phyloP scores from a whole-genome alignment of 2,113 vertebrate genomes.

The Tetrax tetrax region DNA sequence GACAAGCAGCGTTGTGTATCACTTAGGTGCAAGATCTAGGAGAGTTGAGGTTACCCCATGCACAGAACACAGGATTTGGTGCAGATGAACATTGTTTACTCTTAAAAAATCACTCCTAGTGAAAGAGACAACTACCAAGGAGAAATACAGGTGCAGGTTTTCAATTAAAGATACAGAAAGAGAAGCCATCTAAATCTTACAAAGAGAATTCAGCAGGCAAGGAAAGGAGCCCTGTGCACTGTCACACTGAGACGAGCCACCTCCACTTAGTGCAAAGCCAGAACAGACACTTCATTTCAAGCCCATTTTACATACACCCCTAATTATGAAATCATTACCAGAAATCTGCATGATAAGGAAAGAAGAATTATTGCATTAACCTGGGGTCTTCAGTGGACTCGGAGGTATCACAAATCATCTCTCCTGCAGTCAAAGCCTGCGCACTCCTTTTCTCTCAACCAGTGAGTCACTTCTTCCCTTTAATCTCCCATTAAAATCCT shows the following conservation, averaged over 20 bases:
- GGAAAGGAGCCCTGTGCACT: neutral
- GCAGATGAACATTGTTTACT: neutral
- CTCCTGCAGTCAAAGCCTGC: conserved; percentile 48
- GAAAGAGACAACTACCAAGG: neutral
- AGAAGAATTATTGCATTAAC: conserved; percentile 55
- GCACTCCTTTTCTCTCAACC: conserved; percentile 37
- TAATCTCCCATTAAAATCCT: conserved; percentile 70
- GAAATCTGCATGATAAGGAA: conserved; percentile 31
- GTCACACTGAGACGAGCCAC: neutral
- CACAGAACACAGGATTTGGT: neutral
- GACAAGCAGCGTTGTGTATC: neutral
- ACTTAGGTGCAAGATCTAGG: neutral
- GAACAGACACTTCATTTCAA: conserved; percentile 6
- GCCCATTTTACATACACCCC: neutral
- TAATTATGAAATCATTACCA: conserved; percentile 34
- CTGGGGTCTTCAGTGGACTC: conserved; percentile 33
- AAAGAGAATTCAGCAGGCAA: neutral
- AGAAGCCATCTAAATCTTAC: neutral
- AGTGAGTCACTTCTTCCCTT: conserved; percentile 61
- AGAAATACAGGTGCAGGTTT: neutral
- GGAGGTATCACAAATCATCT: conserved; percentile 5
- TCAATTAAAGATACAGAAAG: neutral
- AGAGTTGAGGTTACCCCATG: neutral
- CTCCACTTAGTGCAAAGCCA: neutral
- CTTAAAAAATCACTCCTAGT: neutral